A percentile compares a stretch with the other conserved stretches of the same genome.
Evolutionary conservation across 2,797 vertebrate species (phyloP).

Genomic region (Scolopax rusticola): DNA sequence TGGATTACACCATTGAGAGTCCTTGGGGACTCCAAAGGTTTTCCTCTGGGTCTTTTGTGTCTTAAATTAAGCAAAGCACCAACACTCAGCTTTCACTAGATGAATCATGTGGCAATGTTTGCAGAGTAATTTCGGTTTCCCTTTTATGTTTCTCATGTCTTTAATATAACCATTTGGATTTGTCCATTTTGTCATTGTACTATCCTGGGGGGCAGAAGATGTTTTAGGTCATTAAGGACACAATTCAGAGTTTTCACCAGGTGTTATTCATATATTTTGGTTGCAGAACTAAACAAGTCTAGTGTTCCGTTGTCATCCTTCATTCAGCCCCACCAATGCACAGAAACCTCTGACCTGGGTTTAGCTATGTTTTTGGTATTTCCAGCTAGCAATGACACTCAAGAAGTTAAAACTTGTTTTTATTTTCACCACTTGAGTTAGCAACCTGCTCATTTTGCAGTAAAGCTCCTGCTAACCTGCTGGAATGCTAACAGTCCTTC

Average conservation of each 20-base stretch:
- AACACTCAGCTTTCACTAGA: neutral
- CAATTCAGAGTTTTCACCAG: neutral
- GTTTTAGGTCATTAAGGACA: neutral
- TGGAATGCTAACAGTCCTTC: neutral
- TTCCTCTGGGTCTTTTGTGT: neutral
- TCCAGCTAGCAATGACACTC: neutral
- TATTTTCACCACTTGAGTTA: neutral
- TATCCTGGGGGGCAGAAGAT: neutral
- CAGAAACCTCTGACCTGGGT: neutral
- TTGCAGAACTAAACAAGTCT: neutral
- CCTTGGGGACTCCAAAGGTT: neutral
- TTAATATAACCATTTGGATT: neutral
- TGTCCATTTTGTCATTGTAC: neutral
- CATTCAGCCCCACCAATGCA: neutral
- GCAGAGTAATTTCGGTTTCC: neutral
- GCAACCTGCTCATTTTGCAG: neutral
- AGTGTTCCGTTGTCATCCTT: neutral
- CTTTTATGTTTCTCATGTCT: neutral
- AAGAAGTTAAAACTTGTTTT: neutral
- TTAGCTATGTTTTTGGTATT: neutral
- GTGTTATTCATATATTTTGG: neutral
- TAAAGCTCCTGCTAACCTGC: neutral
- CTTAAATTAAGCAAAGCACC: neutral
- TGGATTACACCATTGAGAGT: neutral
- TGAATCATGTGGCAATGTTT: neutral